Percentiles rank a stretch among this genome's conserved stretches.
These are phyloP conservation scores for Drosophila dives DNA, from an alignment of 2,888 invertebrate species.

Conservation along the genomic window DNA sequence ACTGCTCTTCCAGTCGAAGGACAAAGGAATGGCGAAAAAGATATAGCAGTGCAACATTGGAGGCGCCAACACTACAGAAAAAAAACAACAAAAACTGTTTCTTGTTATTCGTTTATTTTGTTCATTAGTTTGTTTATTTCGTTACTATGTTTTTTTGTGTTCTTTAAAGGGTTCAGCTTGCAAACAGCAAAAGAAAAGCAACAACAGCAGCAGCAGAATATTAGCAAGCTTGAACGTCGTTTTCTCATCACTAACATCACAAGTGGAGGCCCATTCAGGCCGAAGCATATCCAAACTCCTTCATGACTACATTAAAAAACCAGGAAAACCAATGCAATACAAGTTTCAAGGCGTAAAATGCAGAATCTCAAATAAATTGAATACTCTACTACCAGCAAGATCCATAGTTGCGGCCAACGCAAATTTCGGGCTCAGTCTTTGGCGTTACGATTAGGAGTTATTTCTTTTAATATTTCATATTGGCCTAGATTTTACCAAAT, in stretches of 20 bases:
- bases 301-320: conserved; percentile 46
- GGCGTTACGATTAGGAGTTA: conserved; percentile 54
- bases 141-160: conserved; percentile 37
- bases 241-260: conserved; percentile 15
- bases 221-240: conserved; percentile 40
- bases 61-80: conserved; percentile 25
- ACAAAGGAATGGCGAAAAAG: neutral
- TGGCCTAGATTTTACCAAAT: conserved; percentile 48
- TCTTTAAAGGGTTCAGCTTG: conserved; percentile 29
- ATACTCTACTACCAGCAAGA: neutral
- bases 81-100: conserved; percentile 14
- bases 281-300: conserved; percentile 72
- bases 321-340: conserved; percentile 7
- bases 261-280: conserved; percentile 4
- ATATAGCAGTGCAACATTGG: conserved; percentile 15
- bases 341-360: conserved; percentile 20
- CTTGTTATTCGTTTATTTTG: conserved; percentile 29
- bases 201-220: conserved; percentile 1
- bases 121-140: conserved; percentile 46
- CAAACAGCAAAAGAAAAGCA: conserved; percentile 2
- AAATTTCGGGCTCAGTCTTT: conserved; percentile 57
- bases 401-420: conserved; percentile 10
- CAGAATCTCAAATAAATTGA: conserved; percentile 12
- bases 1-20: neutral
- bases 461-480: conserved; percentile 22